Evolutionary conservation across 1,140 invertebrate genomes (phyloP).

Genomic region (Psix sp.): DNA sequence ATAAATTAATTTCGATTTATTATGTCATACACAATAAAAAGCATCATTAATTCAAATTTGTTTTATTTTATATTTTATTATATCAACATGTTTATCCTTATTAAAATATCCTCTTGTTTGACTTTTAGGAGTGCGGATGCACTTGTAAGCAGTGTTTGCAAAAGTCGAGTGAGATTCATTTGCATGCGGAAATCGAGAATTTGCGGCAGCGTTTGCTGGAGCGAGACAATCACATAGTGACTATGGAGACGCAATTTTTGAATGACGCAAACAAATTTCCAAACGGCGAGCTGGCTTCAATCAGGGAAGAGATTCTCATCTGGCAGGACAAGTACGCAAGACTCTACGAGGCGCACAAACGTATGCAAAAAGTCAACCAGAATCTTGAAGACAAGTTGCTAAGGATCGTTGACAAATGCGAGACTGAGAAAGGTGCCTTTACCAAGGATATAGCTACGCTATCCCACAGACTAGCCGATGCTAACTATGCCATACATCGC

Average conservation of each 20-base stretch:
- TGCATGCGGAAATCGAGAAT: slow-evolving; percentile 92
- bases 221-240: slow-evolving; percentile 88
- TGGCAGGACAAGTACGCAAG: slow-evolving; percentile 94
- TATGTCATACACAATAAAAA: too few relatives aligned
- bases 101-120: too few relatives aligned
- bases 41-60: too few relatives aligned
- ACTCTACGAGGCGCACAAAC: slow-evolving; percentile 94
- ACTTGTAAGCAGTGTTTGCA: slow-evolving; percentile 76
- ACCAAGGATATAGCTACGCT: slow-evolving; percentile 91
- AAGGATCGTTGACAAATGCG: slow-evolving; percentile 94
- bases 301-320: slow-evolving; percentile 89
- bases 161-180: slow-evolving; percentile 81
- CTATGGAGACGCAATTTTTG: slow-evolving; percentile 90
- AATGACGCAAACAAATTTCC: slow-evolving; percentile 86
- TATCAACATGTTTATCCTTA: too few relatives aligned
- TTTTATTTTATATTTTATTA: too few relatives aligned
- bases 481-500: slow-evolving; percentile 90
- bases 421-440: slow-evolving; percentile 91
- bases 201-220: slow-evolving; percentile 87
- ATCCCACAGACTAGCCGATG: slow-evolving; percentile 91
- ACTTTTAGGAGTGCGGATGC: slow-evolving; percentile 79
- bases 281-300: slow-evolving; percentile 84
- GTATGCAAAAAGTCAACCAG: slow-evolving; percentile 96
- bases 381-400: slow-evolving; percentile 95
- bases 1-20: too few relatives aligned